Base-by-base conservation (phyloP, 1,140 invertebrate species). In the Probaryconus sp. region DNA sequence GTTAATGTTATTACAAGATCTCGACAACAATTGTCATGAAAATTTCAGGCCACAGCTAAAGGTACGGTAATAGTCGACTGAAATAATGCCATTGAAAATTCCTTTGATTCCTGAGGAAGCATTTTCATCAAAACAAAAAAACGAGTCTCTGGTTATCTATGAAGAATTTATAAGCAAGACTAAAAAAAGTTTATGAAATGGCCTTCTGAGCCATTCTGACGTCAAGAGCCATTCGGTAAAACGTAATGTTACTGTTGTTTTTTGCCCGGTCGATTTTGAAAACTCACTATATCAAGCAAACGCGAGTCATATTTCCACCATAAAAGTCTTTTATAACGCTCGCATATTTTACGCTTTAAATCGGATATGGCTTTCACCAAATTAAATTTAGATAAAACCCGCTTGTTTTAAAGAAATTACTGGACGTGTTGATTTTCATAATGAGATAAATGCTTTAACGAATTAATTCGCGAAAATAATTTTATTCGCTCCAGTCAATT, bases 131-230 rank as follows among this genome's bases (percentile, higher is more conserved):
- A 33, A 61, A 31, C 65, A 51, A 67, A 67, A 56, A 56, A 28
- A 5, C 40, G 33, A 42, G 63, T 63, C 67, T 56, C 47, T 55
- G 56, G 48, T 70, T 70, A 70, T 70, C 67, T 70, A 64, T 71
- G 58, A 71, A 64, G 51, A 64, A 71, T 71, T 71, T 71, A 71
- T 58, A 58, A 71, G 58, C 38, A 20, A 50, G 31, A 16, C 58
- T 28, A 30, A 64, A 71, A 71, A 26, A 50, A 43, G 58, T 64
- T 71, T 71, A 63, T 58, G 51, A 51, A 63, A 64, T 55, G 56
- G 58, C 40, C 58, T 71, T 50, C n/a, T 71, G 58, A 71, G 40
- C 50, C 37, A 30, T 64, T 56, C 38, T 17, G 28, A 71, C 33
- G 35, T 10, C 43, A 33, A 51, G 10, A 48, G 58, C 43, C 42